Evolutionary conservation across 2,797 vertebrate genomes (phyloP).

Genomic region (Cryptoprocta ferox): DNA sequence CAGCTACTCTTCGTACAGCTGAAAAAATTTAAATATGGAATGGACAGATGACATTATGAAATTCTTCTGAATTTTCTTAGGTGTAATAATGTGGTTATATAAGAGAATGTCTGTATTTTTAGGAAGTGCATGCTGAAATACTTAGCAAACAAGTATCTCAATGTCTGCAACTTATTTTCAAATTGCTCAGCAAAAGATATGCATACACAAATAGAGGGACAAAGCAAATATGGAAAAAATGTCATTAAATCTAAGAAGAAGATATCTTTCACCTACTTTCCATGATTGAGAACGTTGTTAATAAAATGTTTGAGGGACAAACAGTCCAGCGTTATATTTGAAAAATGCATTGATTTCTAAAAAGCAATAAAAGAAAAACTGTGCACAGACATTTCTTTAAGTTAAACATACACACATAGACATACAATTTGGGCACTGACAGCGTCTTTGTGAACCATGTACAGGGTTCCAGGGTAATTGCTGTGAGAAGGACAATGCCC

Average conservation of each 20-base stretch:
- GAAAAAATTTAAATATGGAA: neutral
- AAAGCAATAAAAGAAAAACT: neutral
- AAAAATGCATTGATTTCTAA: neutral
- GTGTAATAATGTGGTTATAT: neutral
- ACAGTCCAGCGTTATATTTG: neutral
- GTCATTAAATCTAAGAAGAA: slow-evolving; percentile 2
- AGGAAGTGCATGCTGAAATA: neutral
- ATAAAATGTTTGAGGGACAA: neutral
- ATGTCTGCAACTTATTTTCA: neutral
- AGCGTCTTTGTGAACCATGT: neutral
- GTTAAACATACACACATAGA: neutral
- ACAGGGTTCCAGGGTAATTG: neutral
- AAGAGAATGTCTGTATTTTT: slow-evolving; percentile 15
- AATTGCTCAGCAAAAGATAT: neutral
- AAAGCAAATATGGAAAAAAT: slow-evolving; percentile 1
- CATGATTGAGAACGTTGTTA: neutral
- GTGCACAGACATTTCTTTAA: neutral
- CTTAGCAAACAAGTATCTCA: neutral
- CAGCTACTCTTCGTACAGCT: neutral
- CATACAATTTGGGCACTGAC: neutral
- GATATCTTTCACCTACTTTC: neutral
- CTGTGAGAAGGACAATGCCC: neutral
- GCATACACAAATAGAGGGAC: neutral
- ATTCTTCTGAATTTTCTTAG: neutral
- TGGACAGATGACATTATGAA: neutral